Evolutionary conservation across 2,113 vertebrate genomes (phyloP), one percentile per base, ranked within the genome.

Genomic region (Syngnathoides biaculeatus): DNA sequence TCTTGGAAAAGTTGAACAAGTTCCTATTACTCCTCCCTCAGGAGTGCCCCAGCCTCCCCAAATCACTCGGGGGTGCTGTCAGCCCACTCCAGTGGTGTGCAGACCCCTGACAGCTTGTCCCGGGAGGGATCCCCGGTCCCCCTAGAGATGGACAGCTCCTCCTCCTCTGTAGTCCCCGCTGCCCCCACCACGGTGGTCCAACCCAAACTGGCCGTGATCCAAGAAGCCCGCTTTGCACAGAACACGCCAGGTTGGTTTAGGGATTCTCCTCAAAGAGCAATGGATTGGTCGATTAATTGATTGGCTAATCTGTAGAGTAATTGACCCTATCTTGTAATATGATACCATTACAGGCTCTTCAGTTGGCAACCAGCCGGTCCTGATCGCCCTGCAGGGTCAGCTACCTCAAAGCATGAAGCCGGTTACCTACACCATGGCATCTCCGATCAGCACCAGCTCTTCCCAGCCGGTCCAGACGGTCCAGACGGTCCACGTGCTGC

Each of bases 21-120:
- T 4, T 8, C 48, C 20, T 8, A 2, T 47, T n/a, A 4, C 5
- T 3, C 56, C 2, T 42, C 13, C 8, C 66, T 10, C 80, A 98
- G 97, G 93, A 99, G 97, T 66, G 97, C 97, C 67, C 97, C 97
- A 0, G 95, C 93, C 13, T 99, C 97, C 64, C 97, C 97, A 77
- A 99, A 94, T 80, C 97, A 99, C 69, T 92, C 95, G 2, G 97
- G 96, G 69, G 94, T 95, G 64, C 91, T 98, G 75, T 99, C 97
- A 13, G 95, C 95, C 0, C 97, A 98, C 92, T 98, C 96, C 75
- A 98, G 97, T 22, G 96, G 97, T 0, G 92, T 96, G 64, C 97
- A 98, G 90, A 98, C 96, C 73, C 97, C 97, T 0, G 97, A 98
- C 88, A 98, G 94, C 80, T 90, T 99, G 76, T 99, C 96, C 2